Base-by-base conservation (phyloP, 2,888 invertebrate genomes). In the Hypsopygia costalis region DNA sequence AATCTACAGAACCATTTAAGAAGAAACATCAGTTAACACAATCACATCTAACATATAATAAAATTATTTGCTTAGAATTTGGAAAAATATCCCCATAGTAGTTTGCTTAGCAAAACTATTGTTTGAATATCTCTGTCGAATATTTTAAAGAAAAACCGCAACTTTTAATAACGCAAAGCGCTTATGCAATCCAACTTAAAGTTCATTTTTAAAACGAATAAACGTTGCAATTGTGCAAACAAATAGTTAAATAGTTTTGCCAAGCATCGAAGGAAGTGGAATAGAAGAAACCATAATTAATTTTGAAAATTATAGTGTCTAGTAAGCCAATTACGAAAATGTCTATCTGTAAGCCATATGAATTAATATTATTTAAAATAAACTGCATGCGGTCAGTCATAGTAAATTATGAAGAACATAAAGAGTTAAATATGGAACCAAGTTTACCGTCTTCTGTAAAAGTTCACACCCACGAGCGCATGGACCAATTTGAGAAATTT, bases 391-490 rank as follows among this genome's bases (percentile, higher is more conserved):
- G 70, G 87, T 88, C 79, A 88, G 85, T 87, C 80, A 88, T 86
- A 83, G 76, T 62, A 60, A 64, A 66, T 63, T 69, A 74, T 68
- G 69, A 62, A 32, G 20, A 70, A 75, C 66, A 75, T 63, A 78
- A 65, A 77, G 46, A 61, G 66, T 65, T 59, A 57, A 62, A 58
- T 59, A 66, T 73, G 68, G 68, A 76, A 69, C 64, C 43, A 79
- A 82, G 39, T 71, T 74, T 88, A 88, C 87, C 87, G 81, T 88
- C 87, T 81, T 88, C 87, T 87, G 85, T 80, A 81, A 78, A 77
- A 81, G 71, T 66, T n/a, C 79, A 78, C 81, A 80, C 81, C 85
- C 77, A 71, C 59, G 86, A 62, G 69, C 71, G 83, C 81, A 83
- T 81, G 78, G 75, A 87, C 70, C 81, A 83, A 83, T 71, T 64